Percentiles rank a stretch among this genome's conserved stretches.
phyloP scores from a whole-genome alignment of 2,797 vertebrate genomes.

The Megaceryle alcyon region DNA sequence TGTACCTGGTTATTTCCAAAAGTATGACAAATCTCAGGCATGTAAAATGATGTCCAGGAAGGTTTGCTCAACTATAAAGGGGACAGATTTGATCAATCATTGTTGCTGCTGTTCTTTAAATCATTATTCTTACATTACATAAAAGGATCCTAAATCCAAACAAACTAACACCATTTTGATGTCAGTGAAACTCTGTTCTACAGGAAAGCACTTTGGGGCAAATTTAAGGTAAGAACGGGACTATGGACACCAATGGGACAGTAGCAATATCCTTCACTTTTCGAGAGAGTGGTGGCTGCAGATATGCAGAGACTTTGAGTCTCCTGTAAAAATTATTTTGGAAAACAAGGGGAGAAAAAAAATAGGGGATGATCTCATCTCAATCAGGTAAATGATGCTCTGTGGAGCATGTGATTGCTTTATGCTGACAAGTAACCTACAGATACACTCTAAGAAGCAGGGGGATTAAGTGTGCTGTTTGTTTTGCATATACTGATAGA shows the following conservation, averaged over 20 bases:
- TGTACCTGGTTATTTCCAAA: not conserved
- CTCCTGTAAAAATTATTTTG: not conserved
- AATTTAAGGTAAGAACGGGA: not conserved
- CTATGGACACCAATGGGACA: not conserved
- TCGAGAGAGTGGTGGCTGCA: not conserved
- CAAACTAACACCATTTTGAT: not conserved
- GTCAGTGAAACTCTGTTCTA: not conserved
- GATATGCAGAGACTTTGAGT: not conserved
- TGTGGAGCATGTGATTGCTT: not conserved
- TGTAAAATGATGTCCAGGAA: not conserved
- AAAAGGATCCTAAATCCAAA: not conserved
- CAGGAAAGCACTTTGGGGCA: not conserved
- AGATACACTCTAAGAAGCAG: not conserved
- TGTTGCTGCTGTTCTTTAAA: not conserved
- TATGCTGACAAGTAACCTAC: not conserved
- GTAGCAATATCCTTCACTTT: not conserved
- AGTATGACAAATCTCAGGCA: not conserved
- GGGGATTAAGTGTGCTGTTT: not conserved
- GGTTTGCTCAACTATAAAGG: not conserved
- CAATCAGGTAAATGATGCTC: not conserved
- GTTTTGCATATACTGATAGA: slow-evolving; percentile 38
- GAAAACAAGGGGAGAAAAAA: not conserved
- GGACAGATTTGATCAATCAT: not conserved
- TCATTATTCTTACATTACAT: not conserved
- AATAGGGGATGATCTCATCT: not conserved